These are phyloP conservation scores for Calyptomena viridis DNA, from an alignment of 2,113 vertebrate genomes.

Conservation along the genomic window DNA sequence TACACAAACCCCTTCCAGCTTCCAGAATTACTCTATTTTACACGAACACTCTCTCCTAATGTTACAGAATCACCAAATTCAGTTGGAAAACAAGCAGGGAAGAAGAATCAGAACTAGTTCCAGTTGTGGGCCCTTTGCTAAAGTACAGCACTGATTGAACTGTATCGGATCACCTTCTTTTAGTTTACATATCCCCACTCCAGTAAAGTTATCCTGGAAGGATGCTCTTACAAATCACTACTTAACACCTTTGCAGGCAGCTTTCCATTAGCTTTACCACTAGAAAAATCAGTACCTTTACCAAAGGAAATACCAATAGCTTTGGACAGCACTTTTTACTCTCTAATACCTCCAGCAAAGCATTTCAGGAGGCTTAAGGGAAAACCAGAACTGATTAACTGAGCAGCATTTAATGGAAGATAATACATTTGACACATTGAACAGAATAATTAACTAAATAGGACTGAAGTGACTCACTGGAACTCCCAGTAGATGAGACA, in stretches of 20 bases:
- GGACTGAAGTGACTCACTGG: constrained; percentile 73
- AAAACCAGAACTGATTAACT: neutral
- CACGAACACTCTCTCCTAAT: neutral
- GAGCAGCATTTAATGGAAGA: neutral
- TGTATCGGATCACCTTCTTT: neutral
- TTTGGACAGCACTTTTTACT: neutral
- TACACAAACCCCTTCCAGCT: neutral
- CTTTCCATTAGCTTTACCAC: neutral
- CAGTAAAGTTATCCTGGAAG: neutral
- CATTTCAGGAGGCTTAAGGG: neutral
- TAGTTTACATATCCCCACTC: neutral
- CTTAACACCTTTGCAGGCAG: neutral
- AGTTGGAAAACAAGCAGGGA: neutral
- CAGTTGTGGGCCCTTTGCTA: rapidly evolving
- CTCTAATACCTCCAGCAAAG: neutral
- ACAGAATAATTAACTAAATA: neutral
- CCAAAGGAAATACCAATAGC: neutral
- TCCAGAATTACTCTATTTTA: neutral
- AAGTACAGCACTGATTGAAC: neutral
- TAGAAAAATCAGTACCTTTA: neutral
- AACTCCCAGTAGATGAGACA: constrained; percentile 82
- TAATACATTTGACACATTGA: neutral
- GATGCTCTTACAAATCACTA: neutral
- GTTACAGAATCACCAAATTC: neutral
- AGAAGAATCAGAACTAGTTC: neutral